Conservation (phyloP, 1,140 invertebrate species). For the Drosophila melanogaster region Release_6_plus_ISO1_MT NT_033777.3:25829001-25829500, state of each 20-base stretch:
- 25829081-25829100: constrained; percentile 47
- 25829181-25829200: constrained; percentile 54
- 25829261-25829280: background rate
- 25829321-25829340: background rate
- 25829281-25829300: background rate
- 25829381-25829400: too few species aligned
- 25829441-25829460: too few species aligned
- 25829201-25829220: constrained; percentile 34
- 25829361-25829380: too few species aligned
- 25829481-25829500: too few species aligned
- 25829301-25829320: background rate
- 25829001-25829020: constrained; percentile 74
- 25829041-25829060: constrained; percentile 45
- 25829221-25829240: constrained; percentile 26
- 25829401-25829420: too few species aligned
- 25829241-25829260: background rate
- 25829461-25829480: too few species aligned
- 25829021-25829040: constrained; percentile 58
- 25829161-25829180: constrained; percentile 77
- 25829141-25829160: constrained; percentile 47
- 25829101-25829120: constrained; percentile 74
- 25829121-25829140: constrained; percentile 77
- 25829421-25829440: too few species aligned
- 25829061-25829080: constrained; percentile 17
- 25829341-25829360: background rate